A percentile compares a stretch with the other conserved stretches of the same genome.
These are phyloP conservation scores for Tetragonula clypearis DNA, from an alignment of 1,140 invertebrate species.

Conservation along the genomic window DNA sequence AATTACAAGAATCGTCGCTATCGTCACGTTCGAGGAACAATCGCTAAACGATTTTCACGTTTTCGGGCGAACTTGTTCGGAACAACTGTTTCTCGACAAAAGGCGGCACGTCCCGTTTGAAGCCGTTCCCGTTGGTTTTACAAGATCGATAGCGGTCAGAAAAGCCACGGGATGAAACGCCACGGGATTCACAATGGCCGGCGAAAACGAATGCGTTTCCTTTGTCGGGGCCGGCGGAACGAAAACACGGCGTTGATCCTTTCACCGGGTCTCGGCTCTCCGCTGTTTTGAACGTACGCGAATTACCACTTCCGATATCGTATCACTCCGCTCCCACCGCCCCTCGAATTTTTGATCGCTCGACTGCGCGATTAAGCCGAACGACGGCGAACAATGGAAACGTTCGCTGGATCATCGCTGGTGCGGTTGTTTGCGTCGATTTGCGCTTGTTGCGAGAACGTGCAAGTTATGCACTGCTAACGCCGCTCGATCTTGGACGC, in stretches of 20 bases:
- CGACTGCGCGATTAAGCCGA: conserved; percentile 66
- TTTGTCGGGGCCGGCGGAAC: neutral
- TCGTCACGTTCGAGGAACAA: too few relatives aligned
- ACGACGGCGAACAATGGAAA: conserved; percentile 64
- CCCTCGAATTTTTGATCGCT: conserved; percentile 69
- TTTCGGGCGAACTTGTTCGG: too few relatives aligned
- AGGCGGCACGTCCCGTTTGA: too few relatives aligned
- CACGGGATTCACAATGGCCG: neutral
- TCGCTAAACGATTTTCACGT: too few relatives aligned
- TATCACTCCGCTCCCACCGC: conserved; percentile 48
- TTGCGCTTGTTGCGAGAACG: conserved; percentile 32
- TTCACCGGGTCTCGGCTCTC: neutral
- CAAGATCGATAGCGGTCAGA: too few relatives aligned
- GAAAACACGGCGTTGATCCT: neutral
- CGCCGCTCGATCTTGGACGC: conserved; percentile 57
- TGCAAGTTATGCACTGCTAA: conserved; percentile 46
- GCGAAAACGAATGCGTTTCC: neutral
- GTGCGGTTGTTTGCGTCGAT: conserved; percentile 40
- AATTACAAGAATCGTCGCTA: too few relatives aligned
- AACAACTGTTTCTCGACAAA: too few relatives aligned
- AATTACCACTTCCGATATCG: conserved; percentile 72
- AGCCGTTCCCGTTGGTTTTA: too few relatives aligned
- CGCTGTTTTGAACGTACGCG: conserved; percentile 38
- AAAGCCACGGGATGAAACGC: neutral
- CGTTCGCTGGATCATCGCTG: conserved; percentile 50